These are phyloP conservation scores for Uloborus plumipes DNA, from an alignment of 2,888 invertebrate species.

Conservation along the genomic window DNA sequence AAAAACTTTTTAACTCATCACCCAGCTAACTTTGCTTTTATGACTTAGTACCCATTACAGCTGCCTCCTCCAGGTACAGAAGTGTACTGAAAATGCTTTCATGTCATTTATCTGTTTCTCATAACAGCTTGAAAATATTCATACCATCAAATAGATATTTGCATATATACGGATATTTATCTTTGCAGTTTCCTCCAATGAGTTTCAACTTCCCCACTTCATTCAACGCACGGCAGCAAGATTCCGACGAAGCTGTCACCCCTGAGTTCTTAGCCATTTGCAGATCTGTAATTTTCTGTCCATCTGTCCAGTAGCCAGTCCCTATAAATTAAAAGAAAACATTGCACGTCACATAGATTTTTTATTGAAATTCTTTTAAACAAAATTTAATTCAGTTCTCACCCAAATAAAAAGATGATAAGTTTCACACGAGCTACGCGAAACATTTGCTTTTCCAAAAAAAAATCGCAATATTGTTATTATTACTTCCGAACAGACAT, in stretches of 20 bases:
- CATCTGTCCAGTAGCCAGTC: constrained; percentile 49
- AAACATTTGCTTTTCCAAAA: not conserved
- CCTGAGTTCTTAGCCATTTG: constrained; percentile 52
- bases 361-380: too few relatives aligned
- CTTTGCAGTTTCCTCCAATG: constrained; percentile 26
- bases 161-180: constrained; percentile 34
- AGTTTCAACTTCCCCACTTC: constrained; percentile 37
- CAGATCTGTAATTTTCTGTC: constrained; percentile 37
- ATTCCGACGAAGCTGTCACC: constrained; percentile 28
- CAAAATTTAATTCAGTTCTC: not conserved
- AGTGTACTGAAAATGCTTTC: too few relatives aligned
- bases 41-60: too few relatives aligned
- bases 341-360: too few relatives aligned
- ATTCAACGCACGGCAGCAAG: constrained; percentile 40
- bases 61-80: too few relatives aligned
- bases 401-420: not conserved
- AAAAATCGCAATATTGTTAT: too few relatives aligned
- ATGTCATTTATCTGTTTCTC: too few relatives aligned
- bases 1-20: too few relatives aligned
- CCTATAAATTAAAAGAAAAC: constrained; percentile 4
- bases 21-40: too few relatives aligned
- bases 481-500: too few relatives aligned
- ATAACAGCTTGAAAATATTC: not conserved
- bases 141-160: constrained; percentile 39
- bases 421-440: too few relatives aligned